Evolutionary conservation across 1,140 invertebrate species (phyloP), one percentile per base, ranked within the genome.

Genomic region (Nasonia longicornis): DNA sequence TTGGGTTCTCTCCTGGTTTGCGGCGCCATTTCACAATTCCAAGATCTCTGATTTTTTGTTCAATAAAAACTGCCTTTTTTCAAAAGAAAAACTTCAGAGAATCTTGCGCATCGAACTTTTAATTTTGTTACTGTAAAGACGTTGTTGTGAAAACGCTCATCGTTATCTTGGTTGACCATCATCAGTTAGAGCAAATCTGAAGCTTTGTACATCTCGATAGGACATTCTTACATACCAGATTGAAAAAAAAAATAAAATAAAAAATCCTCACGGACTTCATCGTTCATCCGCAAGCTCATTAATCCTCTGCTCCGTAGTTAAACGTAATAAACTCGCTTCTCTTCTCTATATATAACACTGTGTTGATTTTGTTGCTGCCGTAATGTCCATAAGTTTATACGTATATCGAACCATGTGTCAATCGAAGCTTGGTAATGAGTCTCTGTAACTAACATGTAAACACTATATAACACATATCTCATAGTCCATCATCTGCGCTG

Each of bases 401-500:
- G 4, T 35, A 42, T 42, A 48, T 58, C 42, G 29, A 58, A 79
- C 58, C 52, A 72, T 72, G 14, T 31, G 70, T 64, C 48, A 38
- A n/a, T 74, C n/a, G 10, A 63, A 58, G 48, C 45, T 79, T 63
- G 67, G 69, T 79, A 79, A 79, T 45, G 58, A 71, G 11, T 67
- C n/a, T 52, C 42, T 31, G 14, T 69, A 52, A 70, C 26, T 70
- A 58, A 58, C 52, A 58, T 58, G 20, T 20, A 45, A 48, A 16
- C 6, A n/a, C 8, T 67, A 31, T 29, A 26, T 29, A 26, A 69
- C 69, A 70, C 20, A 52, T 52, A 70, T 58, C 16, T 78, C 66
- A 77, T 45, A 77, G 26, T 29, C 8, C 77, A 72, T 71, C 45
- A 63, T 72, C 67, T 63, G 31, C 52, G 52, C 48, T 70, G 10